A percentile compares a stretch with the other conserved stretches of the same genome.
Conservation (phyloP, 2,797 vertebrate species). For the Tokudaia tokunoshimensis region DNA sequence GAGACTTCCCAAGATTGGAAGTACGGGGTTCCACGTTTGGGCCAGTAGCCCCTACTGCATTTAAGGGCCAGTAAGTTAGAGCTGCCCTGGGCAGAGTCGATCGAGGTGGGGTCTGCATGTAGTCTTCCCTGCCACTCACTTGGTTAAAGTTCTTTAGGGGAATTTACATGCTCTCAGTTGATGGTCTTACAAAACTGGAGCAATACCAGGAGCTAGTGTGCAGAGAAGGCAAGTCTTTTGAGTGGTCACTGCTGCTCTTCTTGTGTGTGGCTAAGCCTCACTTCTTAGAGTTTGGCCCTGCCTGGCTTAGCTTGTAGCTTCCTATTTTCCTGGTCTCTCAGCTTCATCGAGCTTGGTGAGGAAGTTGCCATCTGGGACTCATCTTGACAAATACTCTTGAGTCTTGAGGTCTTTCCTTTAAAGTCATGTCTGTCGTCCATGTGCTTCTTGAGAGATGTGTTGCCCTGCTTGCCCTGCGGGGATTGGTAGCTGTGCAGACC, state of each 20-base stretch:
- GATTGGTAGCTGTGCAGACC: neutral
- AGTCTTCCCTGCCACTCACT: conserved; percentile 51
- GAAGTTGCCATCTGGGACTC: conserved; percentile 10
- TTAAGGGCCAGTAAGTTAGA: neutral
- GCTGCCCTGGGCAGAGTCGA: conserved; percentile 39
- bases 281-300: neutral
- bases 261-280: neutral
- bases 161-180: neutral
- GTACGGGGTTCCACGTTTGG: neutral
- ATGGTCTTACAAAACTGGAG: neutral
- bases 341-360: neutral
- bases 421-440: neutral
- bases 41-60: neutral
- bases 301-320: neutral
- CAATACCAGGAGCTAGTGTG: neutral
- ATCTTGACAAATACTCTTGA: conserved; percentile 51
- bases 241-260: neutral
- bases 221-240: neutral
- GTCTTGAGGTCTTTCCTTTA: neutral
- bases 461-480: neutral
- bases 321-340: neutral
- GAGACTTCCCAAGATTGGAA: neutral
- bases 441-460: neutral
- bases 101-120: conserved; percentile 65
- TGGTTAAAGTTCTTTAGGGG: conserved; percentile 16